Base-by-base conservation (phyloP, 1,140 invertebrate species). In the Drosophila nigrodunni region DNA sequence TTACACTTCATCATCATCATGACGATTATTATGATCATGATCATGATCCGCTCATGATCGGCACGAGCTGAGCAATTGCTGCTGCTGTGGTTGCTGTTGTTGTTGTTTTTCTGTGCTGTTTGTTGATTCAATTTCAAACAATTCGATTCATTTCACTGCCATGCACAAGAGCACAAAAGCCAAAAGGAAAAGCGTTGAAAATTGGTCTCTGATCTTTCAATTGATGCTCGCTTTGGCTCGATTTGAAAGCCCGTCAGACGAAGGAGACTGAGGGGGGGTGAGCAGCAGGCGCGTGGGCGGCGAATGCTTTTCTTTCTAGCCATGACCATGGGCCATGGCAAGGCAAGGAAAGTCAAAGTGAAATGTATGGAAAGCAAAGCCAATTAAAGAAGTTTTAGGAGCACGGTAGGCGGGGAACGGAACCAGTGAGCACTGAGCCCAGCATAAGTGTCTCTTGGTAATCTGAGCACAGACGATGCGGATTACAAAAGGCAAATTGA, bases 131-230 rank as follows among this genome's bases (percentile, higher is more conserved):
- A 79, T 74, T 76, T 65, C 46, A 44, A 65, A 64, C 75, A 65
- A 78, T 82, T 77, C 62, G 64, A 66, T 82, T 74, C 54, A 88
- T 82, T 88, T 87, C 83, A 82, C 74, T 78, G 64, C 34, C 18
- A 7, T 37, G 35, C 49, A 43, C 43, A 64, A 35, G 35, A 39
- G 47, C 49, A 54, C 59, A 58, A 74, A 57, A 75, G 68, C 69
- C 72, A 77, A 87, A 88, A 86, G 85, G 85, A 89, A 89, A 89
- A 89, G 85, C 85, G 85, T 89, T 72, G 68, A 74, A 89, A 89
- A 89, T 88, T 89, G 85, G 68, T 81, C 70, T 66, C 80, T 69
- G 72, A 76, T 76, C 74, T 74, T 65, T 78, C 57, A 61, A 74
- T 62, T 69, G 57, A 30, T 65, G 37, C 18, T 35, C 69, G 18